Percentiles rank a stretch among this genome's conserved stretches.
phyloP scores from a whole-genome alignment of 2,888 invertebrate genomes.

The Ormyrus pomaceus region DNA sequence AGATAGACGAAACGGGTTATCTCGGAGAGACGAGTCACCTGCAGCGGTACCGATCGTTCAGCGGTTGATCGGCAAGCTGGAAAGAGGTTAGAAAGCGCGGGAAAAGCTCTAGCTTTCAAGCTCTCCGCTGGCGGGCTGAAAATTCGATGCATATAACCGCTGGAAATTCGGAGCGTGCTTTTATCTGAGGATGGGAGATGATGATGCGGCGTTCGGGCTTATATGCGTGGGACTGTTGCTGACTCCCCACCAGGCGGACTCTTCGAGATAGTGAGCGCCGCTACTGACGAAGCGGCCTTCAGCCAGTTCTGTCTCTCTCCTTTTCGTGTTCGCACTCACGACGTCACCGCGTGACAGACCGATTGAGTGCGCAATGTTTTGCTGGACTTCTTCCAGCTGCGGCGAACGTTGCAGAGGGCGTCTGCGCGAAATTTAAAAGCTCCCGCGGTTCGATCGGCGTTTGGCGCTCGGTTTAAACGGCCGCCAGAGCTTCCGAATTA shows the following conservation, averaged over 20 bases:
- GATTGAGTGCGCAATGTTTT: not conserved
- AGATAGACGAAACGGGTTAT: not conserved
- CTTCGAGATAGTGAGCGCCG: not conserved
- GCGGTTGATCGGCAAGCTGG: too few relatives aligned
- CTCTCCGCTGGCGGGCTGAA: too few relatives aligned
- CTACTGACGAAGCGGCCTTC: slow-evolving; percentile 5
- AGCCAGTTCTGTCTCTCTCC: not conserved
- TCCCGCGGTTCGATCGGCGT: not conserved
- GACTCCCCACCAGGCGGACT: not conserved
- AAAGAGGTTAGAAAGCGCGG: not conserved
- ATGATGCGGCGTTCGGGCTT: not conserved
- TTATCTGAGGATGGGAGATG: too few relatives aligned
- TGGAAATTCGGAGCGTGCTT: too few relatives aligned
- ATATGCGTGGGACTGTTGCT: not conserved
- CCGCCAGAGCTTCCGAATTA: too few relatives aligned
- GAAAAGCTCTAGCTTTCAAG: not conserved
- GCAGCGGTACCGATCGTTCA: not conserved
- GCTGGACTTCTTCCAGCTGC: too few relatives aligned
- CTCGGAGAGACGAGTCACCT: not conserved
- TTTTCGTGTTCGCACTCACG: slow-evolving; percentile 2
- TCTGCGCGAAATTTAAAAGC: not conserved
- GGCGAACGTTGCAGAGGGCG: too few relatives aligned
- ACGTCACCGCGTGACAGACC: slow-evolving; percentile 19
- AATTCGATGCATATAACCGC: too few relatives aligned
- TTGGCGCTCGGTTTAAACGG: too few relatives aligned